Conservation (phyloP, 2,797 vertebrate species). For the Pachyuromys duprasi region DNA sequence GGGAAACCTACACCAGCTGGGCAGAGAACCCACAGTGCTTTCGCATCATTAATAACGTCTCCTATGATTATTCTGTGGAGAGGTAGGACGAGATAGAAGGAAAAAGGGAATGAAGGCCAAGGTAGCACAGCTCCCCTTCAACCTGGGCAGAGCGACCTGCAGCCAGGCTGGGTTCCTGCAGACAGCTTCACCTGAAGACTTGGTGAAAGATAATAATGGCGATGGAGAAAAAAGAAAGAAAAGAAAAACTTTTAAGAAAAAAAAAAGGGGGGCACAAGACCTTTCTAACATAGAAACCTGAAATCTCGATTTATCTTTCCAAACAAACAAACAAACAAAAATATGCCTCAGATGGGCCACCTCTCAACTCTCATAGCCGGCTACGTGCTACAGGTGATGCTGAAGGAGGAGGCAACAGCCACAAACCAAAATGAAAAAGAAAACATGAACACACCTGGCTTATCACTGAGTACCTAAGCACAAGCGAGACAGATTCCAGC, state of each 20-base stretch:
- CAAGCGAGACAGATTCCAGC: not conserved
- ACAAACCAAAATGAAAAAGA: not conserved
- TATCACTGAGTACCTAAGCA: not conserved
- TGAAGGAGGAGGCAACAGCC: not conserved
- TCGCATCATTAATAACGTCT: not conserved
- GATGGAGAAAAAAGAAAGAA: not conserved
- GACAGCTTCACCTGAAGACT: not conserved
- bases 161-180: not conserved
- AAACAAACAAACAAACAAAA: not conserved
- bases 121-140: not conserved
- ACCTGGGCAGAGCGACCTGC: not conserved
- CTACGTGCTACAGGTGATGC: not conserved
- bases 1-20: not conserved
- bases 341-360: not conserved
- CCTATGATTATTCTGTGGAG: not conserved
- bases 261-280: not conserved
- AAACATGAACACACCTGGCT: not conserved
- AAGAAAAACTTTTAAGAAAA: not conserved
- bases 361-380: not conserved
- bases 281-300: conserved; percentile 31
- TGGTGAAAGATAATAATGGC: not conserved
- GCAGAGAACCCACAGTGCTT: not conserved
- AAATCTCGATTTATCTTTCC: not conserved
- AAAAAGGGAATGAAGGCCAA: not conserved
- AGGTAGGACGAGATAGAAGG: not conserved